Base-by-base conservation (phyloP, 2,888 invertebrate genomes). In the Meiosimyza decipiens region DNA sequence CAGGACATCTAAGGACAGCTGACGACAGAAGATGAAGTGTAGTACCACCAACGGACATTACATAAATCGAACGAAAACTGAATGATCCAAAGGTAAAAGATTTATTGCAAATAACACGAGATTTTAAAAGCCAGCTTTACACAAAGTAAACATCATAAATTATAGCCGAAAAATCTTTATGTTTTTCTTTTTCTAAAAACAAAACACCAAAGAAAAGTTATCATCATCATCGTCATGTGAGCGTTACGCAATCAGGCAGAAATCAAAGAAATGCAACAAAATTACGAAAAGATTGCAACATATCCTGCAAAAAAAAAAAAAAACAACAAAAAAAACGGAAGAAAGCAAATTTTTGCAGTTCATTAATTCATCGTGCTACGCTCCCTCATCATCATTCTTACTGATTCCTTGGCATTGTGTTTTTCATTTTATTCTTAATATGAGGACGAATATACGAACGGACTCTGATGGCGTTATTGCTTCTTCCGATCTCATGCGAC, bases 231-330 rank as follows among this genome's bases (percentile, higher is more conserved):
- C 40, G 40, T 40, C 40, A 40, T 9, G 40, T 40, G 40, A 40
- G 6, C 63, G 52, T 63, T 70, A 50, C 54, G 70, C 54, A 70
- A 70, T 63, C 54, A 70, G n/a, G 63, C 70, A 63, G 63, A 70
- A 70, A 55, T 22, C 15, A 40, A 22, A 49, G 22, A 55, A 55
- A 54, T 16, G 54, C 15, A 49, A 67, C 47, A 67, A 67, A 67
- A 50, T 12, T 40, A 55, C 16, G 22, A 16, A 47, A 54, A 67
- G 57, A 67, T 57, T 67, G 67, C 55, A 67, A 47, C 18, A 47
- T 22, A 49, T 54, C 54, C 28, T 18, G 49, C 16, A 18, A 62
- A 15, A 62, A n/a, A 62, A n/a, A 62, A 6, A 33, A 28, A 40
- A 28, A 15, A 62, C 4, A 62, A n/a, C 47, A 6, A 33, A 28